phyloP scores from a whole-genome alignment of 2,797 vertebrate species.

The Phoebastria nigripes region DNA sequence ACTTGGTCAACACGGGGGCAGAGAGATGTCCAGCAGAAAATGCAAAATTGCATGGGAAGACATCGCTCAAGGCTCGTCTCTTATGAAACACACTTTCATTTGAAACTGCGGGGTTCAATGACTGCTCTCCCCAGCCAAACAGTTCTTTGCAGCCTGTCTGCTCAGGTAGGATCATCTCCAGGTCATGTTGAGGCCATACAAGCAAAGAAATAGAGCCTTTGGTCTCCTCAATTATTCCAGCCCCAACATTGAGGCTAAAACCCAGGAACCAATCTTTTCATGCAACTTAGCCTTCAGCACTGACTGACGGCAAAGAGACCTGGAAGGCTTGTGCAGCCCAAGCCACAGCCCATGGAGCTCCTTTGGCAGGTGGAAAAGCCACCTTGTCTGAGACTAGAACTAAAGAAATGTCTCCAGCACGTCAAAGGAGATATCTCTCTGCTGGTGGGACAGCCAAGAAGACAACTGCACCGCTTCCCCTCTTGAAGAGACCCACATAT shows the following conservation, averaged over 20 bases:
- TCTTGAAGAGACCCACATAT: fast-evolving
- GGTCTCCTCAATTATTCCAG: background rate
- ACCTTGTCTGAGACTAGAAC: background rate
- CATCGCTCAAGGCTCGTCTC: background rate
- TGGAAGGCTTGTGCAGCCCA: background rate
- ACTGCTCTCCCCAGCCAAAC: background rate
- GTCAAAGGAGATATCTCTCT: background rate
- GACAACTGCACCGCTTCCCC: background rate
- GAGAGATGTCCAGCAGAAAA: background rate
- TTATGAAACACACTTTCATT: background rate
- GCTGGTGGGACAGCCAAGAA: background rate
- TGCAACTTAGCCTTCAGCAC: background rate
- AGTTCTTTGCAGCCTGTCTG: background rate
- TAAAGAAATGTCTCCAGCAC: background rate
- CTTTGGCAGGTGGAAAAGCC: background rate
- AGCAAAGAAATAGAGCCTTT: background rate
- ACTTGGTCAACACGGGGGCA: fast-evolving
- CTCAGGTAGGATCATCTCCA: too few relatives aligned
- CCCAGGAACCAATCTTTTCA: background rate
- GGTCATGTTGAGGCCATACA: background rate
- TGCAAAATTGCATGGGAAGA: background rate
- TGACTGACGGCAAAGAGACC: background rate
- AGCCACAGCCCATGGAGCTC: background rate
- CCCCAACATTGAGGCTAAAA: background rate
- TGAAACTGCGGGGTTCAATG: background rate